Conservation (phyloP, 1,140 invertebrate species). For the Polyergus mexicanus region DNA sequence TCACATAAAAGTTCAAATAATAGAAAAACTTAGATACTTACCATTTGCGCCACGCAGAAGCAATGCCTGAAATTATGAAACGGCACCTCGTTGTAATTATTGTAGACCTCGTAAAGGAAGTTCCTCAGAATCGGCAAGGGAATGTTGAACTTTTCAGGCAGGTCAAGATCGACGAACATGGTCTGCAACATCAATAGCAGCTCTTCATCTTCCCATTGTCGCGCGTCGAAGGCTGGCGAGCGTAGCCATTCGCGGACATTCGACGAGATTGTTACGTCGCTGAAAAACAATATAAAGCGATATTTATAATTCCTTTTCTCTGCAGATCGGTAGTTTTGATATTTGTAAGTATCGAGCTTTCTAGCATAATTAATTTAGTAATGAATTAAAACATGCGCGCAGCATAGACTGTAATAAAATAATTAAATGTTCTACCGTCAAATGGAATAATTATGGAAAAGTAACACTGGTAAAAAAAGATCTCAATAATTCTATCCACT, state of each 20-base stretch:
- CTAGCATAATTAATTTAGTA: background rate
- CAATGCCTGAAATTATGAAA: conserved; percentile 97
- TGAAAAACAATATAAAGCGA: conserved; percentile 80
- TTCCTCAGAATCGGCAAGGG: conserved; percentile 90
- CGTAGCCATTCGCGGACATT: conserved; percentile 89
- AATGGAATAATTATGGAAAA: background rate
- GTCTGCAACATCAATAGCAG: conserved; percentile 93
- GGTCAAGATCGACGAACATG: conserved; percentile 94
- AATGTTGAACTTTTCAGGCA: conserved; percentile 93
- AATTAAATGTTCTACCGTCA: background rate
- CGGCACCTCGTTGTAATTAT: conserved; percentile 96
- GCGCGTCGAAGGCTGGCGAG: conserved; percentile 93
- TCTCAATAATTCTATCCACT: background rate
- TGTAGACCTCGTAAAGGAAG: conserved; percentile 93
- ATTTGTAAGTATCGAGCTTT: background rate
- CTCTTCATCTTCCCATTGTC: conserved; percentile 94
- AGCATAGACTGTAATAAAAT: background rate
- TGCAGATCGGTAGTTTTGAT: background rate
- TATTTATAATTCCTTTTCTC: conserved; percentile 9
- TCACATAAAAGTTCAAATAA: background rate
- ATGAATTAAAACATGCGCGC: background rate
- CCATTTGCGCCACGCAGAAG: conserved; percentile 97
- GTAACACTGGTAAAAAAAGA: background rate
- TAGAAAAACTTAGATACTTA: conserved; percentile 82
- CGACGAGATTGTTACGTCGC: conserved; percentile 88